Percentiles rank a stretch among this genome's conserved stretches.
Evolutionary conservation across 2,113 vertebrate genomes (phyloP).

Genomic region (Seriola aureovittata): DNA sequence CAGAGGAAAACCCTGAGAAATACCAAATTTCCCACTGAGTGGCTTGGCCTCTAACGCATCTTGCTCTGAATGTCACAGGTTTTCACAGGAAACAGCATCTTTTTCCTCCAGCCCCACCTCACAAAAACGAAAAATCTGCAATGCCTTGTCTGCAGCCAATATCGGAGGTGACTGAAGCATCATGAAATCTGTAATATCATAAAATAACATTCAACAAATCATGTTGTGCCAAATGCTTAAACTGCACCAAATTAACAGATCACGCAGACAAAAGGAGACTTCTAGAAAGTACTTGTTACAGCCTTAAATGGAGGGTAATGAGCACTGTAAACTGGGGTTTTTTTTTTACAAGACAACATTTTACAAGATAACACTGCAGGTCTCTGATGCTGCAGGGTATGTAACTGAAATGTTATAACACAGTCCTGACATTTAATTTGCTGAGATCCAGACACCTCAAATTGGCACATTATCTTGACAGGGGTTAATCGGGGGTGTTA

Average conservation of each 20-base stretch:
- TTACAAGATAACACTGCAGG: conserved; percentile 59
- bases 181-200: conserved; percentile 11
- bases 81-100: conserved; percentile 65
- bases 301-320: conserved; percentile 42
- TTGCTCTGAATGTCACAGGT: conserved; percentile 70
- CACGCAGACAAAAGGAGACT: conserved; percentile 10
- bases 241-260: neutral
- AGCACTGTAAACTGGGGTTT: conserved; percentile 62
- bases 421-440: conserved; percentile 67
- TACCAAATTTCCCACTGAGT: conserved; percentile 62
- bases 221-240: conserved; percentile 4
- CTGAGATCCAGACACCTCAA: conserved; percentile 55
- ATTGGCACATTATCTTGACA: conserved; percentile 60
- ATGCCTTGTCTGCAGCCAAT: conserved; percentile 17
- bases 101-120: conserved; percentile 12
- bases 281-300: conserved; percentile 16
- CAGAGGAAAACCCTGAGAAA: conserved; percentile 71
- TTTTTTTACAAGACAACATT: conserved; percentile 46
- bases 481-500: conserved; percentile 65
- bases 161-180: neutral
- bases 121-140: neutral
- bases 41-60: conserved; percentile 56
- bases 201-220: conserved; percentile 44
- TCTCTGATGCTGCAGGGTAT: conserved; percentile 63
- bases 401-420: conserved; percentile 33